These are phyloP conservation scores for Antennarius maculatus DNA, from an alignment of 2,797 vertebrate genomes.

Conservation along the genomic window DNA sequence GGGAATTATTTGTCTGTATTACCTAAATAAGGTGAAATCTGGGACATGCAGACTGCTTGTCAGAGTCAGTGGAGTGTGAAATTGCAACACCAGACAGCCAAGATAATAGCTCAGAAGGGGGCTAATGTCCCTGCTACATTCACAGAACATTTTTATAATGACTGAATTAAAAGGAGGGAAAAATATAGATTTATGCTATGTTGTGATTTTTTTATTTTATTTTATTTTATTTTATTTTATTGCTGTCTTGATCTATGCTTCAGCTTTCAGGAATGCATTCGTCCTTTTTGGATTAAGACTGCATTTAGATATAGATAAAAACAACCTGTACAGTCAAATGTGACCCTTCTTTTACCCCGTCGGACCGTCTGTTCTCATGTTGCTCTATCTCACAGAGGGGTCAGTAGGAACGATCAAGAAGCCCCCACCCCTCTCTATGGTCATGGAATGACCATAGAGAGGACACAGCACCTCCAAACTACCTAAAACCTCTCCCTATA, in stretches of 20 bases:
- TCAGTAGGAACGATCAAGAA: conserved; percentile 57
- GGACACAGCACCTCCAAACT: conserved; percentile 10
- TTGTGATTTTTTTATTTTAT: conserved; percentile 36
- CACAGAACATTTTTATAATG: conserved; percentile 88
- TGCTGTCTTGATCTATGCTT: conserved; percentile 41
- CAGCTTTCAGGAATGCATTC: conserved; percentile 46
- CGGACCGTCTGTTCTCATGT: conserved; percentile 29
- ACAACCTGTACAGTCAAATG: conserved; percentile 35
- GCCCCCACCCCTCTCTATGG: conserved; percentile 16
- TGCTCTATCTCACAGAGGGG: conserved; percentile 40
- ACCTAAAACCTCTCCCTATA: conserved; percentile 19
- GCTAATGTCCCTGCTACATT: conserved; percentile 85
- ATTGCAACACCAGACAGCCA: conserved; percentile 87
- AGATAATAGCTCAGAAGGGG: conserved; percentile 90
- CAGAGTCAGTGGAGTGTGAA: conserved; percentile 86
- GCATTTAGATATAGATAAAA: conserved; percentile 58
- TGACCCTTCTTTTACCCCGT: conserved; percentile 37
- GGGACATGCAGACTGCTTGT: conserved; percentile 84
- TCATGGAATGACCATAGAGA: conserved; percentile 39
- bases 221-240: conserved; percentile 1
- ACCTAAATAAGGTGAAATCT: conserved; percentile 88
- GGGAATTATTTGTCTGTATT: conserved; percentile 80
- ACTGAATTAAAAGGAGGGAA: conserved; percentile 79
- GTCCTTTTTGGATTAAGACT: conserved; percentile 50
- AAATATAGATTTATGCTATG: conserved; percentile 77